A percentile compares a stretch with the other conserved stretches of the same genome.
Evolutionary conservation across 2,888 invertebrate species (phyloP).

Genomic region (Lasioglossum lativentre): DNA sequence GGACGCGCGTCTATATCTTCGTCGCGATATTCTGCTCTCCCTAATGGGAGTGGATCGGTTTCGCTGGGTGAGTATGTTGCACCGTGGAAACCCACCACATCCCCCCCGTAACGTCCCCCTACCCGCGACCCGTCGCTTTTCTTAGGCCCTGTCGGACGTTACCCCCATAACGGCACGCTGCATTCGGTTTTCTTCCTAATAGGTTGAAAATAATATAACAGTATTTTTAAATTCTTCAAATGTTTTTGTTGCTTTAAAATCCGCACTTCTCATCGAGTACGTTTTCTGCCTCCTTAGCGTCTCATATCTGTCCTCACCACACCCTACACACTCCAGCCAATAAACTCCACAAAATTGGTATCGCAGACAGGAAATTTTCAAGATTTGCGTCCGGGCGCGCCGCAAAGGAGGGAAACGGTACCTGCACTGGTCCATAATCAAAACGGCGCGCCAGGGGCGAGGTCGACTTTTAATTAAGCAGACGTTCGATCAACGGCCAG

Average conservation of each 20-base stretch:
- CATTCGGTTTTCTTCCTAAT: background rate
- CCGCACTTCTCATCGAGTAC: too few species aligned
- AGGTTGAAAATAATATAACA: too few species aligned
- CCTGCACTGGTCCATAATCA: constrained; percentile 1
- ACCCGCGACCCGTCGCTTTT: background rate
- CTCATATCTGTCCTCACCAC: too few species aligned
- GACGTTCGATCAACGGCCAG: constrained; percentile 64
- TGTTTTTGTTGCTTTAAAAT: too few species aligned
- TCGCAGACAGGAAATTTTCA: too few species aligned
- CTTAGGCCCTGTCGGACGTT: background rate
- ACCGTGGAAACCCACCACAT: background rate
- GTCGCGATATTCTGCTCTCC: constrained; percentile 24
- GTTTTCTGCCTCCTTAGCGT: too few species aligned
- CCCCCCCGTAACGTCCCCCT: background rate
- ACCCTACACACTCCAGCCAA: too few species aligned
- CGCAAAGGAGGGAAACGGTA: background rate
- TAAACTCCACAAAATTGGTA: too few species aligned
- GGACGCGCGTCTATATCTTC: constrained; percentile 39
- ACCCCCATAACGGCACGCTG: background rate
- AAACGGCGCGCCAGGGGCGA: constrained; percentile 51
- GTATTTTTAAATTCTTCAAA: too few species aligned
- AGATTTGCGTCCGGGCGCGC: background rate
- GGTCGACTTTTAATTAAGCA: constrained; percentile 70
- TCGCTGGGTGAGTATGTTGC: too few species aligned
- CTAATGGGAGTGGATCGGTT: constrained; percentile 3